These are phyloP conservation scores for Coelogynopora nodosa DNA, from an alignment of 2,888 invertebrate species.

Conservation along the genomic window DNA sequence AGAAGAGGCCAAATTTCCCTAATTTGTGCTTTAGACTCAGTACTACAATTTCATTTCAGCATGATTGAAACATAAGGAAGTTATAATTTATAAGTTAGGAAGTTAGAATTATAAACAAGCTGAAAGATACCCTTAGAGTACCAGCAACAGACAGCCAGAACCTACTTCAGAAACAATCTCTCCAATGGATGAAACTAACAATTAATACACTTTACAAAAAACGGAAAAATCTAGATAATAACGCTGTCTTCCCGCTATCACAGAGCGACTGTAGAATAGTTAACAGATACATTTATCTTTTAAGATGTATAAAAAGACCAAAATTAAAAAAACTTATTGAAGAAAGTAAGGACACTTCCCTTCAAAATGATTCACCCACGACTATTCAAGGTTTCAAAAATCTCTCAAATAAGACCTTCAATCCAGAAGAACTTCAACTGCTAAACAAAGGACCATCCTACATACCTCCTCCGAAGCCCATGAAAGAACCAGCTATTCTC, in stretches of 20 bases:
- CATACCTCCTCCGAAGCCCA: background rate
- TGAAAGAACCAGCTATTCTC: background rate
- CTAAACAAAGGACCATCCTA: slow-evolving; percentile 10
- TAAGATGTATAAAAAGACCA: background rate
- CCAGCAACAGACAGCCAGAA: background rate
- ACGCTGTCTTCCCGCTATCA: background rate
- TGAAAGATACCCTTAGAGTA: background rate
- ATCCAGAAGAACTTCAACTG: background rate
- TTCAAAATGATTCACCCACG: background rate
- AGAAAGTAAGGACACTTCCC: background rate
- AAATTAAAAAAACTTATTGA: background rate
- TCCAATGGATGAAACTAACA: background rate
- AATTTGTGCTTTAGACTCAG: no score
- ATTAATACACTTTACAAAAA: background rate
- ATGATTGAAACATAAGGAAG: no score
- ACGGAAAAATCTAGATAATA: background rate
- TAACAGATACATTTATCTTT: background rate
- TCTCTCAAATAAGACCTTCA: background rate
- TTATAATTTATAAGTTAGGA: no score
- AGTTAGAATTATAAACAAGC: background rate
- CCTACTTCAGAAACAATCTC: background rate
- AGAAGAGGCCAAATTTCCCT: no score
- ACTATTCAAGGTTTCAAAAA: background rate
- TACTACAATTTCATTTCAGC: no score
- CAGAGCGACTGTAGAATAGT: background rate